Evolutionary conservation across 1,140 invertebrate species (phyloP).

Genomic region (Sipha flava): DNA sequence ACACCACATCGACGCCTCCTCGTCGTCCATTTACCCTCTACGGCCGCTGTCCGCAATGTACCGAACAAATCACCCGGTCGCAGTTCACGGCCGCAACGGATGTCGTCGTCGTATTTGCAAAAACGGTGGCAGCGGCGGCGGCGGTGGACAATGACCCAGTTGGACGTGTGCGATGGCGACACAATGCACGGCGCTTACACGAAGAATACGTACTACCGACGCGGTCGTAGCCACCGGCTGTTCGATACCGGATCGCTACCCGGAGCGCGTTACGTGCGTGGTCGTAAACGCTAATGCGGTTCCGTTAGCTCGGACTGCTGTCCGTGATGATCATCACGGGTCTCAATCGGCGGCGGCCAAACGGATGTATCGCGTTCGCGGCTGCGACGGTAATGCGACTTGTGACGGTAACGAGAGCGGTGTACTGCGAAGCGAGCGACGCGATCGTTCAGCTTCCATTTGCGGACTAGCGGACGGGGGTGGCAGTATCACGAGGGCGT

Average conservation of each 20-base stretch:
- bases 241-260: too few species aligned
- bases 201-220: background rate
- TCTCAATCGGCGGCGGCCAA: too few species aligned
- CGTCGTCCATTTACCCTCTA: background rate
- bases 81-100: slow-evolving; percentile 32
- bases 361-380: background rate
- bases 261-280: too few species aligned
- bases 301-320: too few species aligned
- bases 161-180: slow-evolving; percentile 29
- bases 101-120: background rate
- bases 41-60: background rate
- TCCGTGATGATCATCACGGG: too few species aligned
- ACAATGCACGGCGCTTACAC: background rate
- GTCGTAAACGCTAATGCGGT: too few species aligned
- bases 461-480: background rate
- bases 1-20: background rate
- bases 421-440: background rate
- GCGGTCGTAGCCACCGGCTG: too few species aligned
- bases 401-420: background rate
- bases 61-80: background rate
- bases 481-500: slow-evolving; percentile 23
- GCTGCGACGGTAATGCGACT: too few species aligned
- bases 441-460: slow-evolving; percentile 25
- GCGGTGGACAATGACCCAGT: slow-evolving; percentile 31
- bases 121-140: slow-evolving; percentile 33